Conservation (phyloP, 2,113 vertebrate species). For the Talpa occidentalis region DNA sequence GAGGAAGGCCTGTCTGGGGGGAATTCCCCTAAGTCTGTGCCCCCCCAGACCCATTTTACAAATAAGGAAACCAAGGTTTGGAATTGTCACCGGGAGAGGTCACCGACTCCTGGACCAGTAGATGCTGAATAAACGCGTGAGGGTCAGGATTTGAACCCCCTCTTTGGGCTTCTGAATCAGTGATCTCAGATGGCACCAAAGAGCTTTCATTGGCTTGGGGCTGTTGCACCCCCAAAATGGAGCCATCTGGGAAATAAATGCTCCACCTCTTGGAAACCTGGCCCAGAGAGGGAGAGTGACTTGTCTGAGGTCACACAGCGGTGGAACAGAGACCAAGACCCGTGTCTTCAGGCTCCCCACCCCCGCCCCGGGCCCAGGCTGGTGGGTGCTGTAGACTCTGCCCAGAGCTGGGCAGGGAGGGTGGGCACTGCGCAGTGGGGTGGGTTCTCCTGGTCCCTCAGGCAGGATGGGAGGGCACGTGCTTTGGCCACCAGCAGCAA, state of each 20-base stretch:
- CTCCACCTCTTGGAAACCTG: background rate
- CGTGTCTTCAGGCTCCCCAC: background rate
- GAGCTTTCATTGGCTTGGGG: background rate
- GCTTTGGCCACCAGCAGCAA: background rate
- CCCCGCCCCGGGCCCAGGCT: background rate
- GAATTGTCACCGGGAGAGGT: background rate
- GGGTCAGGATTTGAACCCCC: background rate
- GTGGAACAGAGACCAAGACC: background rate
- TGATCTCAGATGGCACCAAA: background rate
- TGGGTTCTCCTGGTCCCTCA: background rate
- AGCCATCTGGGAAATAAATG: background rate
- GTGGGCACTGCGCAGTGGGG: background rate
- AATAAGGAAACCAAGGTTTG: background rate
- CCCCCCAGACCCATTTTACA: background rate
- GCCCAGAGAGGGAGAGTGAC: too few relatives aligned
- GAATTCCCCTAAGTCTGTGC: background rate
- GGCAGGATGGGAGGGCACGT: background rate
- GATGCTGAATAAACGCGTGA: background rate
- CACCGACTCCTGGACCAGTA: background rate
- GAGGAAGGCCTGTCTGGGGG: background rate
- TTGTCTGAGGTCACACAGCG: background rate
- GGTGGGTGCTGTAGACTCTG: background rate
- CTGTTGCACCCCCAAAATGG: background rate
- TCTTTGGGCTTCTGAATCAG: background rate
- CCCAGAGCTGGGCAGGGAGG: background rate